These are phyloP conservation scores for Aegithalos caudatus DNA, from an alignment of 2,113 vertebrate species.

Conservation along the genomic window DNA sequence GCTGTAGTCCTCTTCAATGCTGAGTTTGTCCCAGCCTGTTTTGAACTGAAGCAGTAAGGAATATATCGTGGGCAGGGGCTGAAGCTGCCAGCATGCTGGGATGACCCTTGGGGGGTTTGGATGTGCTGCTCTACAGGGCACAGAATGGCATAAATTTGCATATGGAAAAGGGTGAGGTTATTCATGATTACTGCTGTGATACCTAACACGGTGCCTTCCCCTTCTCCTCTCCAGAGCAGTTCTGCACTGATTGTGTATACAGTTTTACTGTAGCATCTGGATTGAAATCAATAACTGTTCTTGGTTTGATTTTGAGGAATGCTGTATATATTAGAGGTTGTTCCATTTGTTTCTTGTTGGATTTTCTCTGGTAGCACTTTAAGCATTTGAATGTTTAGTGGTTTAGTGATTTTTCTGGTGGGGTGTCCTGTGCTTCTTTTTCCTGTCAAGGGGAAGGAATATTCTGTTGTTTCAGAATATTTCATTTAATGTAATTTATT, in stretches of 20 bases:
- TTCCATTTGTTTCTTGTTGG: not conserved
- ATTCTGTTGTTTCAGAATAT: not conserved
- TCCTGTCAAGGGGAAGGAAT: not conserved
- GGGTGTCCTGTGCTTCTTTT: not conserved
- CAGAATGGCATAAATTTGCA: not conserved
- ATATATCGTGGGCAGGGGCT: not conserved
- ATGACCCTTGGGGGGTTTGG: not conserved
- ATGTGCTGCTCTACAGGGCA: not conserved
- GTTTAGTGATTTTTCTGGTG: not conserved
- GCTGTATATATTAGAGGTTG: not conserved
- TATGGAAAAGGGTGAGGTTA: not conserved
- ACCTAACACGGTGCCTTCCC: not conserved
- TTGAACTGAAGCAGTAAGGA: not conserved
- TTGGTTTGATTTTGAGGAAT: not conserved
- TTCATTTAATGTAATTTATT: not conserved
- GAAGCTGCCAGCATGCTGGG: not conserved
- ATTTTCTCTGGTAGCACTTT: not conserved
- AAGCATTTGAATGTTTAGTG: not conserved
- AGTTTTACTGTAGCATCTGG: not conserved
- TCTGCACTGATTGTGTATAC: not conserved
- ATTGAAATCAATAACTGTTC: not conserved
- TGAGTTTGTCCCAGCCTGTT: not conserved
- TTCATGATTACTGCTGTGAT: not conserved
- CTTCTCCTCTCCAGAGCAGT: not conserved
- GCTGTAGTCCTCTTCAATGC: not conserved